Percentiles rank a stretch among this genome's conserved stretches.
phyloP scores from a whole-genome alignment of 2,113 vertebrate genomes.

The Hyaena hyaena region DNA sequence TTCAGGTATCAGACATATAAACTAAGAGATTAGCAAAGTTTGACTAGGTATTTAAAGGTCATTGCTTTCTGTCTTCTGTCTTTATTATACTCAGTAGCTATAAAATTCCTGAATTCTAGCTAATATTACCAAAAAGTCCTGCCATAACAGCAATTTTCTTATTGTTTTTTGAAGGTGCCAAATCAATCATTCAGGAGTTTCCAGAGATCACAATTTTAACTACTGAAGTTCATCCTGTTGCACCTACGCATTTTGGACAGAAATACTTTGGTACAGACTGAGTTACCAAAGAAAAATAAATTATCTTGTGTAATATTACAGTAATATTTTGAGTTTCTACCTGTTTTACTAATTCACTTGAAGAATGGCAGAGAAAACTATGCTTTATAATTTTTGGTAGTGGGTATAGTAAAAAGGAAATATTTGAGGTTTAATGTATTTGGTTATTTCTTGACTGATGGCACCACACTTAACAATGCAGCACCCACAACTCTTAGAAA shows the following conservation, averaged over 20 bases:
- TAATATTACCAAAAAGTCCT: slow-evolving; percentile 12
- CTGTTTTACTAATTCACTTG: slow-evolving; percentile 72
- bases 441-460: slow-evolving; percentile 62
- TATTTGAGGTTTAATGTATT: slow-evolving; percentile 63
- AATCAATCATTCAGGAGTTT: slow-evolving; percentile 98
- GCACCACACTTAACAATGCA: slow-evolving; percentile 35
- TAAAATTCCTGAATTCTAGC: slow-evolving; percentile 51
- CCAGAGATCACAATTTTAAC: slow-evolving; percentile 98
- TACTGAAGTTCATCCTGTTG: slow-evolving; percentile 96
- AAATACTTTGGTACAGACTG: slow-evolving; percentile 98
- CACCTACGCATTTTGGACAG: slow-evolving; percentile 98
- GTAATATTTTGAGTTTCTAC: slow-evolving; percentile 72
- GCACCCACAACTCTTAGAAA: background rate
- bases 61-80: background rate
- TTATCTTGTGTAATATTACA: slow-evolving; percentile 59
- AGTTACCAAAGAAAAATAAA: slow-evolving; percentile 75
- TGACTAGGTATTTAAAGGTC: slow-evolving; percentile 17
- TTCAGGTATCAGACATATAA: slow-evolving; percentile 26
- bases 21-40: slow-evolving; percentile 18
- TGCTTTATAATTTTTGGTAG: slow-evolving; percentile 67
- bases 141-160: slow-evolving; percentile 48
- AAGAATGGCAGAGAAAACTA: slow-evolving; percentile 51
- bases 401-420: slow-evolving; percentile 59
- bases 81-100: slow-evolving; percentile 16
- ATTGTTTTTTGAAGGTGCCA: slow-evolving; percentile 90